Evolutionary conservation across 2,113 vertebrate genomes (phyloP), one percentile per base, ranked within the genome.

Genomic region (Neopipo cinnamomea): DNA sequence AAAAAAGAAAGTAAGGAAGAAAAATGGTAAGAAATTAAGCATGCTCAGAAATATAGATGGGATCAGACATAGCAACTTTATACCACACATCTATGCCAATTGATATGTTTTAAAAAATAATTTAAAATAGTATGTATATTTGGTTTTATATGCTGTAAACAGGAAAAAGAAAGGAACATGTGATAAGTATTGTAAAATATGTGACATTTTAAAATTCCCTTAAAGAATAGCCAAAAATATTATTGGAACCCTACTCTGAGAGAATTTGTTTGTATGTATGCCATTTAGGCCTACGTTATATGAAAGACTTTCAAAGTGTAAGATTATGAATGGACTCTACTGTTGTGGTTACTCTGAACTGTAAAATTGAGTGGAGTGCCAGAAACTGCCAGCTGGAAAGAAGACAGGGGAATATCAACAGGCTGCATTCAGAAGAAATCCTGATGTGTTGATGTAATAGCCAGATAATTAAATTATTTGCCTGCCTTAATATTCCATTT

Each of bases 391-490:
- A 96, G 90, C 95, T 97, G 97, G 96, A 97, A 96, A 89, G 63
- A 85, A 75, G 92, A 92, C 93, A 96, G 58, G 55, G 59, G 58
- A 79, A 72, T 91, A 96, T 98, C 89, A 98, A 98, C 94, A 97
- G 94, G n/a, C 95, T 94, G 77, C 93, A 97, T 98, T 98, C 96
- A 98, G 95, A 97, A 97, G 76, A 75, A 96, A 97, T 97, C 96
- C 93, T 97, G 95, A 98, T 87, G 83, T 96, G 92, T 96, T 97
- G 97, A 97, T 96, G 98, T 98, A 98, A 98, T 98, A 91, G 88
- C 62, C 63, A 94, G 67, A 96, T 96, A 96, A 97, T 97, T 58
- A 97, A 98, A 97, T 97, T 76, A 97, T 96, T 97, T 96, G 84
- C 93, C 94, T 91, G 97, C 73, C 66, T 94, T 96, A 92, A 94